phyloP scores from a whole-genome alignment of 1,140 invertebrate genomes.

The Eupeodes corollae region DNA sequence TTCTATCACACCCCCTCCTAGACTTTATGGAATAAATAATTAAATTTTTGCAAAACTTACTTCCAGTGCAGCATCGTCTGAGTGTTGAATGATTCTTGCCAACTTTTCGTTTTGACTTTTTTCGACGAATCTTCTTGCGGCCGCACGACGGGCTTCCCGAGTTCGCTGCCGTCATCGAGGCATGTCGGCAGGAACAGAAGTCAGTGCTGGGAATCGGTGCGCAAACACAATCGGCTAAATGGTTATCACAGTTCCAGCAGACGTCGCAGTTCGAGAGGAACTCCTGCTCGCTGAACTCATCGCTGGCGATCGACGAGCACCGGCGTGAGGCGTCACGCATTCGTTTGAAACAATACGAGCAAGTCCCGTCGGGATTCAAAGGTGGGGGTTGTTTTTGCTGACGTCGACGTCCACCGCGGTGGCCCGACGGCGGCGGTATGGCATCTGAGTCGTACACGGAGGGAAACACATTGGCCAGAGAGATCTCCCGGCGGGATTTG shows the following conservation, averaged over 20 bases:
- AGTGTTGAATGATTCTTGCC: conserved; percentile 1
- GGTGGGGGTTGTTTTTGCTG: not conserved
- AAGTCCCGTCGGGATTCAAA: not conserved
- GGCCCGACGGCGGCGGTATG: not conserved
- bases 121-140: not conserved
- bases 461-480: not conserved
- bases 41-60: no score
- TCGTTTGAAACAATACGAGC: not conserved
- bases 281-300: conserved; percentile 5
- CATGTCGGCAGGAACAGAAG: not conserved
- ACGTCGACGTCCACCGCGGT: not conserved
- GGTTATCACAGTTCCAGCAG: conserved; percentile 3
- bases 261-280: conserved; percentile 4
- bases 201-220: not conserved
- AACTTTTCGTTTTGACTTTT: conserved; percentile 2
- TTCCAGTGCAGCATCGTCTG: not conserved
- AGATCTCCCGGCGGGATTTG: not conserved
- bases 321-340: not conserved
- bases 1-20: no score
- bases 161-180: no score
- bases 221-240: conserved; percentile 2
- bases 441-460: not conserved
- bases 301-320: not conserved
- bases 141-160: not conserved
- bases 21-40: no score